Percentiles rank a stretch among this genome's conserved stretches.
These are phyloP conservation scores for Poeciliopsis occidentalis DNA, from an alignment of 2,113 vertebrate species.

Conservation along the genomic window DNA sequence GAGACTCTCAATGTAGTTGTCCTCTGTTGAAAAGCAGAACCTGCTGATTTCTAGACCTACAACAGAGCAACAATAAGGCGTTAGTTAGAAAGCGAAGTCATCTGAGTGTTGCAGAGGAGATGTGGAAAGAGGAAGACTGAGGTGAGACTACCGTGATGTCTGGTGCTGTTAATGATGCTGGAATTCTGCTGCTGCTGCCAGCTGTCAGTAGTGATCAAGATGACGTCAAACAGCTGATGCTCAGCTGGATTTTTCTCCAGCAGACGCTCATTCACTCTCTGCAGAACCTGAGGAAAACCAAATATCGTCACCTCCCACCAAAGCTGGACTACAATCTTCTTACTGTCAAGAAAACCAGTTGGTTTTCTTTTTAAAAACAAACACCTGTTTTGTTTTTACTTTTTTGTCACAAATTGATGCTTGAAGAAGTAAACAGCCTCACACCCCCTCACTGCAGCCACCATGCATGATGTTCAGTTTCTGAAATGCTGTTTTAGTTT, in stretches of 20 bases:
- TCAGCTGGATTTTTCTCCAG: slow-evolving; percentile 74
- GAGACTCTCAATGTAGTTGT: slow-evolving; percentile 78
- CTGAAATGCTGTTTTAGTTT: too few species aligned
- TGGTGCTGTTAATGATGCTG: slow-evolving; percentile 73
- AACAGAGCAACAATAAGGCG: neutral
- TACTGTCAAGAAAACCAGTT: neutral
- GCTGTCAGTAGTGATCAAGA: slow-evolving; percentile 79
- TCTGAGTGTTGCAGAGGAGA: neutral
- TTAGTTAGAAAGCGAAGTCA: neutral
- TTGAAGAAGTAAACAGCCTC: too few species aligned
- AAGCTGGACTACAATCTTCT: neutral
- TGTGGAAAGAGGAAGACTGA: too few species aligned
- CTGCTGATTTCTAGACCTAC: slow-evolving; percentile 83
- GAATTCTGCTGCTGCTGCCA: slow-evolving; percentile 67
- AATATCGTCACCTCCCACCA: neutral
- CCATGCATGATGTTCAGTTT: too few species aligned
- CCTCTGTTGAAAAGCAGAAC: slow-evolving; percentile 81
- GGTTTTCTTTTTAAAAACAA: neutral
- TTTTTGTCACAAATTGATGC: too few species aligned
- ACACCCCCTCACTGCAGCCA: too few species aligned
- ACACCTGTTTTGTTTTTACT: too few species aligned
- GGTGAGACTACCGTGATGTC: slow-evolving; percentile 71
- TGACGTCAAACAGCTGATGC: slow-evolving; percentile 78
- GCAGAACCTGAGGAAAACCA: slow-evolving; percentile 65
- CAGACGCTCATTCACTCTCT: slow-evolving; percentile 79